A percentile compares a stretch with the other conserved stretches of the same genome.
These are phyloP conservation scores for Cydia strobilella DNA, from an alignment of 1,140 invertebrate genomes.

Conservation along the genomic window DNA sequence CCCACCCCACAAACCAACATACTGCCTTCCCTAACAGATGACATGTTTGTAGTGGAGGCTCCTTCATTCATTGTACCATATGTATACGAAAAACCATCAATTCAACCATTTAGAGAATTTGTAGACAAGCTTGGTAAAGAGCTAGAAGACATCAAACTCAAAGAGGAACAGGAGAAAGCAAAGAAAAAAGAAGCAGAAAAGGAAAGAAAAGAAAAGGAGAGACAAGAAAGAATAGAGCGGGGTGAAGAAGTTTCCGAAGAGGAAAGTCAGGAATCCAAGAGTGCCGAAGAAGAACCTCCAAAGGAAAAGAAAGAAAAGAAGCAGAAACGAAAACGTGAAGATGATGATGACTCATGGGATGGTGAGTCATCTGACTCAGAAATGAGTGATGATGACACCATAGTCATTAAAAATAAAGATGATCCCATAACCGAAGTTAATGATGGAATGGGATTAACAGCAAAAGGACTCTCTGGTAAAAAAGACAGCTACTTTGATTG, in stretches of 20 bases:
- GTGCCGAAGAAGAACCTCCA: constrained; percentile 58
- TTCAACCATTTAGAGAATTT: constrained; percentile 89
- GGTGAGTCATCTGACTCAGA: constrained; percentile 79
- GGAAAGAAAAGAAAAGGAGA: constrained; percentile 68
- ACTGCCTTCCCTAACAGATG: constrained; percentile 90
- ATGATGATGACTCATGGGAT: constrained; percentile 77
- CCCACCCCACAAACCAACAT: constrained; percentile 81
- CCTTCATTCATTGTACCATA: constrained; percentile 95
- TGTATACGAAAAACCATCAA: constrained; percentile 92
- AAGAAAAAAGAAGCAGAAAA: constrained; percentile 74
- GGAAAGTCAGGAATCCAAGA: constrained; percentile 45
- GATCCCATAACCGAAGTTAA: constrained; percentile 76
- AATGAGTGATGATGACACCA: constrained; percentile 77
- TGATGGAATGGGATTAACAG: constrained; percentile 75
- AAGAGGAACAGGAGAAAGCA: constrained; percentile 71
- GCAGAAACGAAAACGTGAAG: constrained; percentile 69
- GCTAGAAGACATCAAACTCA: constrained; percentile 80
- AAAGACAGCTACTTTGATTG: constrained; percentile 89
- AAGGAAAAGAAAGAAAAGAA: constrained; percentile 73
- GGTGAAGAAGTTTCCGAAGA: constrained; percentile 63
- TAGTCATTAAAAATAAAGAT: constrained; percentile 81
- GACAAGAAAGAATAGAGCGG: constrained; percentile 75
- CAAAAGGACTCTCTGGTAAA: constrained; percentile 66
- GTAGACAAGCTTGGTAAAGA: constrained; percentile 85
- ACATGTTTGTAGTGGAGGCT: constrained; percentile 94